Evolutionary conservation across 2,113 vertebrate genomes (phyloP).

Genomic region (Nesogale talazaci): DNA sequence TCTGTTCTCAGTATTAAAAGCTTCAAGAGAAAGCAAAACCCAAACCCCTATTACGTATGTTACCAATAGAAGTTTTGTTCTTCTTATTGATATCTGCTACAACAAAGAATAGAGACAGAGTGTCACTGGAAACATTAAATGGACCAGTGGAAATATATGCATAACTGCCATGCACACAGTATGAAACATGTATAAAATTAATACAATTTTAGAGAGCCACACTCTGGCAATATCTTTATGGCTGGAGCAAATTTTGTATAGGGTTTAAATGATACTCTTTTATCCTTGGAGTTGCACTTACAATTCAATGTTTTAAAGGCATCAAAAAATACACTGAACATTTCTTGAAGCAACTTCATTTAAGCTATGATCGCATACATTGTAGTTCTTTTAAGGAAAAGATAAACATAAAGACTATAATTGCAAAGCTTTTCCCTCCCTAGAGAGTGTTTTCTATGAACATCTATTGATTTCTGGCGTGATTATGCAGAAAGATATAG

Average conservation of each 20-base stretch:
- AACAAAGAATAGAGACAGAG: neutral
- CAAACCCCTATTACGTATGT: neutral
- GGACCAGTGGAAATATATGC: neutral
- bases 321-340: neutral
- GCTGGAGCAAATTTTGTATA: neutral
- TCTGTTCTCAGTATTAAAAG: neutral
- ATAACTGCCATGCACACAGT: neutral
- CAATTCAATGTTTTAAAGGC: neutral
- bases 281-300: neutral
- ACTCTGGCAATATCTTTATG: neutral
- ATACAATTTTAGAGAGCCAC: neutral
- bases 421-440: conserved; percentile 45
- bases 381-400: conserved; percentile 56
- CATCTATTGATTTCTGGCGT: conserved; percentile 60
- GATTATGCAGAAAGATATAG: conserved; percentile 33
- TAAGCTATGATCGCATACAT: neutral
- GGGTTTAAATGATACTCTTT: neutral
- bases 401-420: conserved; percentile 60
- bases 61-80: neutral
- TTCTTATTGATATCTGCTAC: neutral
- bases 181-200: neutral
- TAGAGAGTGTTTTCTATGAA: conserved; percentile 61
- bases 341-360: conserved; percentile 34
- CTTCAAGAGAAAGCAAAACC: neutral
- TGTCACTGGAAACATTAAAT: neutral